Conservation (phyloP, 2,797 vertebrate species). For the Tokudaia tokunoshimensis region DNA sequence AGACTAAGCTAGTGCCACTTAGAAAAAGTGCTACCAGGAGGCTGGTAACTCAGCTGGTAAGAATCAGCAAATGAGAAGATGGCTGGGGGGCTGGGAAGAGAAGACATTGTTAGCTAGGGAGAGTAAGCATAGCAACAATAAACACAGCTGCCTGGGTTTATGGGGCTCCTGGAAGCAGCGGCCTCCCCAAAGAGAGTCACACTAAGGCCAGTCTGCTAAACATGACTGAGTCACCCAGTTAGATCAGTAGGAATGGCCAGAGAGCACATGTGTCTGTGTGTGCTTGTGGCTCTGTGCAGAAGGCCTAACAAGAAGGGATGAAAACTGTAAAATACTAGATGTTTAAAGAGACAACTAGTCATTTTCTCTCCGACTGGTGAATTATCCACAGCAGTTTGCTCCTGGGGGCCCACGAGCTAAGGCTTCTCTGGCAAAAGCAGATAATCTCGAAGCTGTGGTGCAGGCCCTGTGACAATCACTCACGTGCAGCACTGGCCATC, state of each 20-base stretch:
- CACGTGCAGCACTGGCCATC: background rate
- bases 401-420: background rate
- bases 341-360: background rate
- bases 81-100: background rate
- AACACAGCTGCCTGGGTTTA: constrained; percentile 45
- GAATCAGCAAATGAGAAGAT: background rate
- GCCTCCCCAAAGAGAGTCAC: background rate
- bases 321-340: background rate
- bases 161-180: background rate
- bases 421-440: background rate
- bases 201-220: background rate
- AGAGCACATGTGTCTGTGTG: background rate
- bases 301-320: background rate
- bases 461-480: background rate
- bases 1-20: background rate
- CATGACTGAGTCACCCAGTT: constrained; percentile 6
- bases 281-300: background rate
- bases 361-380: background rate
- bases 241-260: background rate
- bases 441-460: background rate
- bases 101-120: background rate
- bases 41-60: background rate
- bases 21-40: background rate
- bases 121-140: constrained; percentile 5
- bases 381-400: background rate